Percentiles rank a stretch among this genome's conserved stretches.
Evolutionary conservation across 2,797 vertebrate species (phyloP).

Genomic region (Chelonia mydas): DNA sequence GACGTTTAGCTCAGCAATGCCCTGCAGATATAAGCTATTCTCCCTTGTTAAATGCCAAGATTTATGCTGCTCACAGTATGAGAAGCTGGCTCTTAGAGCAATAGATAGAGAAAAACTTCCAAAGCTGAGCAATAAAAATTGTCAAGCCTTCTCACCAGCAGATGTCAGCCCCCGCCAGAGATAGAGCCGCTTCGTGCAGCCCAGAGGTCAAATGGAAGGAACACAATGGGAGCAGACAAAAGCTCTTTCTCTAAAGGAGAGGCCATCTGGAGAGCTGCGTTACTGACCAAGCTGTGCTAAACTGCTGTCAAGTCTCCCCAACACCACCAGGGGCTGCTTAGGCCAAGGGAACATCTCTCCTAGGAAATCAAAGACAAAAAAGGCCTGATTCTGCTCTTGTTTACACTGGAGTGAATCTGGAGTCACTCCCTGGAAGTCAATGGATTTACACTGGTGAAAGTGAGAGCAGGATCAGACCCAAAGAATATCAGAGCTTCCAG

Average conservation of each 20-base stretch:
- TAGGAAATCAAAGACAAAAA: background rate
- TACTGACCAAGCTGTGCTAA: background rate
- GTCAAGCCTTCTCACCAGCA: slow-evolving; percentile 29
- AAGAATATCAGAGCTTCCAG: background rate
- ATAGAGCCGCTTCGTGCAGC: background rate
- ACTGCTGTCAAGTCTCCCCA: background rate
- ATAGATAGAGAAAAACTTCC: background rate
- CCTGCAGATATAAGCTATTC: background rate
- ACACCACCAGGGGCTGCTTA: background rate
- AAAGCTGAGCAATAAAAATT: background rate
- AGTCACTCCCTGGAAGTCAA: background rate
- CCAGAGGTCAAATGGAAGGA: background rate
- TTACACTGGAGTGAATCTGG: background rate
- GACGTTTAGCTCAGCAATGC: background rate
- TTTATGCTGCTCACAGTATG: background rate
- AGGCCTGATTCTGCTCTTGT: background rate
- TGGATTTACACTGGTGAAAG: background rate
- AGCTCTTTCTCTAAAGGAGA: background rate
- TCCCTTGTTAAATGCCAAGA: background rate
- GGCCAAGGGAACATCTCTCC: background rate
- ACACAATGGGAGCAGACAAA: background rate
- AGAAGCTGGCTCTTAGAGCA: background rate
- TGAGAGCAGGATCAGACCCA: background rate
- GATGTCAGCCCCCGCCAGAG: slow-evolving; percentile 51
- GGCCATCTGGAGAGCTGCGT: background rate